Conservation (phyloP, 2,113 vertebrate genomes). For the Bubo bubo region DNA sequence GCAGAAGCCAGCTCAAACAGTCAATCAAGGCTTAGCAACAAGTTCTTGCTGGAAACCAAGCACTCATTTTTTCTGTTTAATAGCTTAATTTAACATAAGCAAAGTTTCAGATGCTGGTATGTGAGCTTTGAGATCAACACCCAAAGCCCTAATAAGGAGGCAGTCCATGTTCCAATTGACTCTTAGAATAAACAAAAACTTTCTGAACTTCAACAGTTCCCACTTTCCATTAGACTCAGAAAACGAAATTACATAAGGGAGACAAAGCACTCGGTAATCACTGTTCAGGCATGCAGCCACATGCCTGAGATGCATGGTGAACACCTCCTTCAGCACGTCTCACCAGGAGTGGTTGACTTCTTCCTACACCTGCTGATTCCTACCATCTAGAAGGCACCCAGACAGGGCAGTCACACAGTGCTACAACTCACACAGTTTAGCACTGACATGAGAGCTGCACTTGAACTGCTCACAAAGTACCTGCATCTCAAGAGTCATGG, state of each 20-base stretch:
- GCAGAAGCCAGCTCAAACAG: not conserved
- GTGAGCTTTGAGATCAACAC: not conserved
- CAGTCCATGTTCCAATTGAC: not conserved
- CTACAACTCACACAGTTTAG: not conserved
- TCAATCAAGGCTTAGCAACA: not conserved
- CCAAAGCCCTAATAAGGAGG: not conserved
- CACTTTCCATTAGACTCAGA: not conserved
- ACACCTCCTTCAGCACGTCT: not conserved
- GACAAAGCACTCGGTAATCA: not conserved
- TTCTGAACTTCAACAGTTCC: not conserved
- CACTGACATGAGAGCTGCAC: not conserved
- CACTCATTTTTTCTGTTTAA: not conserved
- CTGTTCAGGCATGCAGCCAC: not conserved
- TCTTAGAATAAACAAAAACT: not conserved
- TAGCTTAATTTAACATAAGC: not conserved
- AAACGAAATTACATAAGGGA: not conserved
- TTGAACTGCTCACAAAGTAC: not conserved
- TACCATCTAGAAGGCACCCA: not conserved
- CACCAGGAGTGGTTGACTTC: not conserved
- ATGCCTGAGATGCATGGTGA: not conserved
- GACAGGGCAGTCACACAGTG: not conserved
- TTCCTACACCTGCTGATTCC: not conserved
- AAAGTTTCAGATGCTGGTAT: not conserved
- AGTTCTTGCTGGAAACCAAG: not conserved
- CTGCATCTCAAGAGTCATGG: not conserved